phyloP scores from a whole-genome alignment of 1,140 invertebrate genomes.

The Papilio aristodemus region DNA sequence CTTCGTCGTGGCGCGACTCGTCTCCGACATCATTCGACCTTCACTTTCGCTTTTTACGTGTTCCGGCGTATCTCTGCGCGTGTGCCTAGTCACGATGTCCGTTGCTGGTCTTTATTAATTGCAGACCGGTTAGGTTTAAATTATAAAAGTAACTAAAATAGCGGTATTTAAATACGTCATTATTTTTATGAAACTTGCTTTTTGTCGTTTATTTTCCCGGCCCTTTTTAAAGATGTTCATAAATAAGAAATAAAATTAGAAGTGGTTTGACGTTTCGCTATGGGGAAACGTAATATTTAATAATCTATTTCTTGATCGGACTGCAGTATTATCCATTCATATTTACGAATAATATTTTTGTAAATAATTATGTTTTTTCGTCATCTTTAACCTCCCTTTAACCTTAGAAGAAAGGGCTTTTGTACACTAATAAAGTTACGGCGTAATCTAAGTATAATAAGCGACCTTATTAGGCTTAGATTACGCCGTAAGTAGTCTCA shows the following conservation, averaged over 20 bases:
- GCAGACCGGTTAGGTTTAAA: constrained; percentile 7
- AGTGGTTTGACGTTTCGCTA: neutral
- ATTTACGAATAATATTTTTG: no score
- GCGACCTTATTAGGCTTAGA: neutral
- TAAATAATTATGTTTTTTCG: no score
- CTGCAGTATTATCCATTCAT: no score
- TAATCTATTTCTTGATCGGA: no score
- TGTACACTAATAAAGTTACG: no score
- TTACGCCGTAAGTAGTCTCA: neutral
- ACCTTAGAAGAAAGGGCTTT: no score
- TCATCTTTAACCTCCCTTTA: no score
- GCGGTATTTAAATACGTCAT: neutral
- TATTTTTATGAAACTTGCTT: neutral
- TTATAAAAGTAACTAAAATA: neutral
- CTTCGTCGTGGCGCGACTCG: constrained; percentile 42
- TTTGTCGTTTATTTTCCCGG: neutral
- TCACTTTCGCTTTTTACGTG: constrained; percentile 72
- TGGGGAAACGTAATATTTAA: neutral
- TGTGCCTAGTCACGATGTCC: constrained; percentile 18
- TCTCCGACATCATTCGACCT: constrained; percentile 56
- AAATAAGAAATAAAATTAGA: neutral
- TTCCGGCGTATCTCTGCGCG: constrained; percentile 33
- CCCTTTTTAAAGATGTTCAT: neutral
- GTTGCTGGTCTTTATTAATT: constrained; percentile 12
- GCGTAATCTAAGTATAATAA: no score